These are phyloP conservation scores for Plusia festucae DNA, from an alignment of 2,888 invertebrate genomes.

Conservation along the genomic window DNA sequence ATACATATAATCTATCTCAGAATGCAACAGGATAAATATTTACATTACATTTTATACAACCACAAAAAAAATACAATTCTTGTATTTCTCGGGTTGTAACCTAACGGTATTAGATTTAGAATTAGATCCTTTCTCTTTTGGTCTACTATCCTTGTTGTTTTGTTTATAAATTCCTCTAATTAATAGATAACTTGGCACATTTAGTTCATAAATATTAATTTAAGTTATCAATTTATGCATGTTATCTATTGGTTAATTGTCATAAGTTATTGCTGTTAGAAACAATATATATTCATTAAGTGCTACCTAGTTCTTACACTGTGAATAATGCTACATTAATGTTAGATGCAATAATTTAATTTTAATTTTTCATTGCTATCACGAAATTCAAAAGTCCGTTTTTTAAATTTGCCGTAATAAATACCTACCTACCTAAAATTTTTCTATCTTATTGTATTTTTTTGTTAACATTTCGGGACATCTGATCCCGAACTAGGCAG, in stretches of 20 bases:
- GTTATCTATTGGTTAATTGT: constrained; percentile 4
- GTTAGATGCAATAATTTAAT: neutral
- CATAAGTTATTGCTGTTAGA: neutral
- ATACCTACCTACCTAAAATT: too few relatives aligned
- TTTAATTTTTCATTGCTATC: too few relatives aligned
- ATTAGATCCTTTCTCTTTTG: constrained; percentile 66
- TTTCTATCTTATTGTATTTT: too few relatives aligned
- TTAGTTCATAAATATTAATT: constrained; percentile 2
- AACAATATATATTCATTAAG: neutral
- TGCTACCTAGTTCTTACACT: neutral
- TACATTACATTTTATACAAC: constrained; percentile 20
- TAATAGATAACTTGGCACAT: neutral
- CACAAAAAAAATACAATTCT: neutral
- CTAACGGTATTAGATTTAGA: constrained; percentile 43
- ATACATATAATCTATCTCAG: constrained; percentile 38
- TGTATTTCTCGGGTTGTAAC: too few relatives aligned
- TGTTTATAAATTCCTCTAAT: constrained; percentile 21
- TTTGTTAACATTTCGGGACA: too few relatives aligned
- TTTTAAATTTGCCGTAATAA: too few relatives aligned
- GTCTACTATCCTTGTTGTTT: constrained; percentile 47
- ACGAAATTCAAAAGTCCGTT: too few relatives aligned
- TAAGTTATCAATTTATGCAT: constrained; percentile 4
- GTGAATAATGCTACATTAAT: neutral
- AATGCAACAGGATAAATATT: constrained; percentile 39
- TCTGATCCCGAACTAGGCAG: too few relatives aligned